A percentile compares a stretch with the other conserved stretches of the same genome.
Evolutionary conservation across 2,888 invertebrate genomes (phyloP).

Genomic region (Nomada lathburiana): DNA sequence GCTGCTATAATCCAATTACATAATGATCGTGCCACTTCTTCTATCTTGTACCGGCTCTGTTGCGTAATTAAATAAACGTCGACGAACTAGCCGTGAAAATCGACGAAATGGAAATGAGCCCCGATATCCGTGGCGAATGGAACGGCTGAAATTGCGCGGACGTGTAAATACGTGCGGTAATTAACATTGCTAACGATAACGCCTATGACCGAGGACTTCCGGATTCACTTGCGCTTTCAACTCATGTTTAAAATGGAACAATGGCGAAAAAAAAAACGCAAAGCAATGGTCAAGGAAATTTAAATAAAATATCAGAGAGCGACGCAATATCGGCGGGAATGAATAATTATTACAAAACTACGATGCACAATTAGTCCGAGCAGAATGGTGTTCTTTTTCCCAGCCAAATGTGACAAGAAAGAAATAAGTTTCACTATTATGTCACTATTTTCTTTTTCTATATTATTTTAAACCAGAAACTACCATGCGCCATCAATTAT

Average conservation of each 20-base stretch:
- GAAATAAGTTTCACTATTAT: neutral
- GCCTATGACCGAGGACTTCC: no score
- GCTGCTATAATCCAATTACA: conserved; percentile 56
- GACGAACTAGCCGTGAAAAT: neutral
- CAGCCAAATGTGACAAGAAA: no score
- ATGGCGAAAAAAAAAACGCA: no score
- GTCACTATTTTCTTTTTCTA: neutral
- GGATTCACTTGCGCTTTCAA: no score
- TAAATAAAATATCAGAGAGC: no score
- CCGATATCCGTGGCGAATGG: neutral
- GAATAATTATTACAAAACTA: conserved; percentile 17
- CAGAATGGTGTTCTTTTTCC: no score
- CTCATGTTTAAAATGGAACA: no score
- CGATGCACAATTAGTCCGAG: conserved; percentile 12
- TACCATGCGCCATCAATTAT: neutral
- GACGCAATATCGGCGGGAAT: neutral
- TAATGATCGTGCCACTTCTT: conserved; percentile 57
- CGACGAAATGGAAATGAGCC: neutral
- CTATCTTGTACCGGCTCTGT: conserved; percentile 26
- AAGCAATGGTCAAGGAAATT: no score
- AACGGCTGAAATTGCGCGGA: no score
- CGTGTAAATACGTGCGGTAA: no score
- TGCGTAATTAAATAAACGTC: conserved; percentile 32
- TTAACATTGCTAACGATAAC: no score
- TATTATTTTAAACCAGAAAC: no score